phyloP scores from a whole-genome alignment of 2,113 vertebrate species.

The Hirundichthys speculiger region DNA sequence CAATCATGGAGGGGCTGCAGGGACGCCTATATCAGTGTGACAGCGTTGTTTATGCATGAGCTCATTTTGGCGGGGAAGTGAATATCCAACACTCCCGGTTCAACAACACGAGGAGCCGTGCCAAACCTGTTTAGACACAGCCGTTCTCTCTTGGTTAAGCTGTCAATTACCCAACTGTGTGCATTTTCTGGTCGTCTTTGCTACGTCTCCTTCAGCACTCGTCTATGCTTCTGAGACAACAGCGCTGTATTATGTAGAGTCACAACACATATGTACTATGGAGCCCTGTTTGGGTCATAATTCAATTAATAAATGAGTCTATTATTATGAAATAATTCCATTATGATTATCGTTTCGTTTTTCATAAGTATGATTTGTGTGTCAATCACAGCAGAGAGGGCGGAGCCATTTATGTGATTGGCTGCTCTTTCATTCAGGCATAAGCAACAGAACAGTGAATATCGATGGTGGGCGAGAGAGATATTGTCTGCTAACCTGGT shows the following conservation, averaged over 20 bases:
- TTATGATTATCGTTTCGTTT: too few species aligned
- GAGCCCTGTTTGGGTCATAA: too few species aligned
- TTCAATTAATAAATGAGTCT: too few species aligned
- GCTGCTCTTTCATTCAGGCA: too few species aligned
- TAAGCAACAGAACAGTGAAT: too few species aligned
- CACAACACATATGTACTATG: slow-evolving; percentile 4
- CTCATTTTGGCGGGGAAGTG: slow-evolving; percentile 57
- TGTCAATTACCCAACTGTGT: slow-evolving; percentile 51
- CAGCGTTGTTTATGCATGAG: slow-evolving; percentile 78
- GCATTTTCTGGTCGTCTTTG: slow-evolving; percentile 32
- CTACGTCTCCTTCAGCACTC: slow-evolving; percentile 21
- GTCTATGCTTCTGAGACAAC: slow-evolving; percentile 2
- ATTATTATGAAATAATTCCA: too few species aligned
- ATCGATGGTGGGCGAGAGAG: too few species aligned
- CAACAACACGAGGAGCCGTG: slow-evolving; percentile 38
- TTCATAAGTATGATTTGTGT: too few species aligned
- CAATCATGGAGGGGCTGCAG: slow-evolving; percentile 54
- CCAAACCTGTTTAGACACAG: slow-evolving; percentile 43
- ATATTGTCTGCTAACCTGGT: too few species aligned
- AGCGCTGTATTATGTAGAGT: slow-evolving; percentile 20
- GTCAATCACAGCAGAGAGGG: too few species aligned
- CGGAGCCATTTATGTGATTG: too few species aligned
- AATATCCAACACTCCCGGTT: slow-evolving; percentile 45
- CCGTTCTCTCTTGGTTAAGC: slow-evolving; percentile 27
- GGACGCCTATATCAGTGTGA: slow-evolving; percentile 71